Evolutionary conservation across 1,140 invertebrate genomes (phyloP), one percentile per base, ranked within the genome.

Genomic region (Goniozus legneri): DNA sequence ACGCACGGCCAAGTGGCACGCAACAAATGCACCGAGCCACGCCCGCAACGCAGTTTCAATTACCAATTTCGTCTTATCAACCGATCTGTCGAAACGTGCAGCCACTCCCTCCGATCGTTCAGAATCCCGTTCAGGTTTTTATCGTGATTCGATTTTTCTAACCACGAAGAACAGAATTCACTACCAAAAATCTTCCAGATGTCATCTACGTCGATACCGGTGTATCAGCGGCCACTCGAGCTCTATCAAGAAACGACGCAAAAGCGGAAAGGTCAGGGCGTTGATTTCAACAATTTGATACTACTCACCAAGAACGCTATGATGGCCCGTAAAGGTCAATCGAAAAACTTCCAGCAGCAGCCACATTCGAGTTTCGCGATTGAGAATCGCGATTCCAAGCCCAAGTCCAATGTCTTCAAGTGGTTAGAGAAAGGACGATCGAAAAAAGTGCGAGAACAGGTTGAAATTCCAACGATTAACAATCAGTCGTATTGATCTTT

Each of bases 281-380:
- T 69, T 1, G 72, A 75, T 37, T 73, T 73, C 21, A 73, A 64
- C 14, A 76, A 76, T 49, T 49, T 76, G 1, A 76, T 76, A 31
- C 33, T 76, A 0, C 18, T 76, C 20, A 76, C 73, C 1, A 76
- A 72, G 24, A 73, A 52, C 18, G 69, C 63, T 0, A 69, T 73
- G 63, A 76, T 73, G 41, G 59, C 60, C 2, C 56, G 68, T 13
- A 48, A 64, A 3, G 62, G 54, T 10, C 62, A 64, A 15, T 51
- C 64, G 8, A 75, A 69, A 13, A 51, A 50, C 14, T 38, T 62
- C 0, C 61, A 65, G 3, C 64, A 71, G 19, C 34, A 27, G 1
- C n/a, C 60, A 10, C 57, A 69, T 14, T 50, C 61, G 4, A 56
- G n/a, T n/a, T n/a, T n/a, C n/a, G n/a, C n/a, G n/a, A n/a, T n/a